Evolutionary conservation across 2,113 vertebrate species (phyloP).

Genomic region (Gymnogyps californianus): DNA sequence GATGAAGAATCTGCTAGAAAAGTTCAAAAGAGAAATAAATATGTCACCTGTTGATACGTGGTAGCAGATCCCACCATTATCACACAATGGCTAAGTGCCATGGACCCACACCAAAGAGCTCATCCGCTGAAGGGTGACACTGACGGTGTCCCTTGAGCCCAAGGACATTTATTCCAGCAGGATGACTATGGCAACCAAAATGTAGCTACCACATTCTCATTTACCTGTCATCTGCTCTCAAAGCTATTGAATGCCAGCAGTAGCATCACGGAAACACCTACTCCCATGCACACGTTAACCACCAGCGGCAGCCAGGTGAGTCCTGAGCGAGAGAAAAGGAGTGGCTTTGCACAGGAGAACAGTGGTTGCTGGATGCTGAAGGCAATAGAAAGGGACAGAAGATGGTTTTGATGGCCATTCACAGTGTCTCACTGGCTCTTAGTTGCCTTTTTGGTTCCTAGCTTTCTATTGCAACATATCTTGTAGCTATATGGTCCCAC

Average conservation of each 20-base stretch:
- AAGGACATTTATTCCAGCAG: background rate
- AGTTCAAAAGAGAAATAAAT: background rate
- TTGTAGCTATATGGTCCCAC: background rate
- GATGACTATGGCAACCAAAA: background rate
- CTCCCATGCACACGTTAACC: accelerated
- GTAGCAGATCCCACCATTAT: background rate
- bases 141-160: background rate
- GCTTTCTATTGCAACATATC: background rate
- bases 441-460: background rate
- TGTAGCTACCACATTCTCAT: background rate
- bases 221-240: background rate
- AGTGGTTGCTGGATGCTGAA: background rate
- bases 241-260: background rate
- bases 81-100: background rate
- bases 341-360: background rate
- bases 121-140: background rate
- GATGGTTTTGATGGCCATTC: background rate
- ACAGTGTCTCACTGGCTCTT: background rate
- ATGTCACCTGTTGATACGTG: background rate
- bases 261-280: background rate
- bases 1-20: background rate
- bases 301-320: background rate
- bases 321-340: background rate
- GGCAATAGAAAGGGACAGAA: background rate
- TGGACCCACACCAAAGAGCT: background rate